These are phyloP conservation scores for Hydrozoanthus gracilis DNA, from an alignment of 92 coral and sea anemone species.

Conservation along the genomic window DNA sequence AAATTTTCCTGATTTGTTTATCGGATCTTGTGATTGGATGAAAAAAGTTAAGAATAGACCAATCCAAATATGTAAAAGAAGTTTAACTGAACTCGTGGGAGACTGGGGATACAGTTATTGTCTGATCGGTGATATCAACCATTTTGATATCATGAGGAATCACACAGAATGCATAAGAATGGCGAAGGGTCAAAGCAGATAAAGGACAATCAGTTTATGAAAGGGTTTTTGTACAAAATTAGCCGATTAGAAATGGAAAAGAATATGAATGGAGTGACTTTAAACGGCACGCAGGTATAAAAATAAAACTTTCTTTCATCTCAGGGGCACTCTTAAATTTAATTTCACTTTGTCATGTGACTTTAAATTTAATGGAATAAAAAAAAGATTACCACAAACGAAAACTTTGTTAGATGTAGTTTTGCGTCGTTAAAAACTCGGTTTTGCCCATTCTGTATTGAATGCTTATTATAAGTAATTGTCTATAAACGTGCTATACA, in stretches of 20 bases:
- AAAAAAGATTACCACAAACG: too few species aligned
- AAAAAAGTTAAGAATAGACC: neutral
- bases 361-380: neutral
- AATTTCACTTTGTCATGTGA: slow-evolving; percentile 15
- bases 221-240: neutral
- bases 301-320: neutral
- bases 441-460: too few species aligned
- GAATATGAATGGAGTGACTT: slow-evolving; percentile 5
- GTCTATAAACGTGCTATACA: too few species aligned
- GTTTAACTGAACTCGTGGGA: neutral
- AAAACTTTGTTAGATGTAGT: too few species aligned
- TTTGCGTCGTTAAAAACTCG: too few species aligned
- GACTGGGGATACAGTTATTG: neutral
- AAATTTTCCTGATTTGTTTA: neutral
- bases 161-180: slow-evolving; percentile 7
- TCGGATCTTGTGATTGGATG: slow-evolving; percentile 24
- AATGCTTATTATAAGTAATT: too few species aligned
- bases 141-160: neutral
- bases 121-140: too few species aligned
- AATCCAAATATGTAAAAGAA: slow-evolving; percentile 12
- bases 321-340: too few species aligned
- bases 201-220: neutral
- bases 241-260: slow-evolving; percentile 23
- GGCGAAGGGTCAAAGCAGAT: neutral
- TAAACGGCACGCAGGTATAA: slow-evolving; percentile 28